Base-by-base conservation (phyloP, 2,888 invertebrate species). In the Hemithea aestivaria region DNA sequence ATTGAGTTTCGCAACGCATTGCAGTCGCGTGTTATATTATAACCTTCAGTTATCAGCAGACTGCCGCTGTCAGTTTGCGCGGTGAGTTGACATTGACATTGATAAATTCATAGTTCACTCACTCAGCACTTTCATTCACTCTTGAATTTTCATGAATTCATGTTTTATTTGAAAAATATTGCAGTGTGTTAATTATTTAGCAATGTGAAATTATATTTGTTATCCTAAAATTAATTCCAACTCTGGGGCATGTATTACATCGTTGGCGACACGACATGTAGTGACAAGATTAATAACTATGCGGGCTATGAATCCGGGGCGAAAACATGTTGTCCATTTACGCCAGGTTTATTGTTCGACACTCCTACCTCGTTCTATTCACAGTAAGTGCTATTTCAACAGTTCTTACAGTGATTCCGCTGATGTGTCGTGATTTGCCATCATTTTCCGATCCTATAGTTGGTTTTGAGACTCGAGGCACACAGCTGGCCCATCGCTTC, bases 381-480 rank as follows among this genome's bases (percentile, higher is more conserved):
- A 59, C 62, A 45, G 67, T 85, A 60, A 72, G 75, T 62, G 63
- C 70, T 40, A 66, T 85, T 47, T 82, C 78, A 34, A 79, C 81
- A 23, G 51, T 73, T 45, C 70, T 87, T 8, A 82, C 85, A 38
- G 68, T 84, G 29, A 69, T 88, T 34, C 85, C 88, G 1, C 53
- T 87, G 26, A 56, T 83, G 42, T 82, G 69, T 53, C 83, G 70
- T 59, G 64, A 72, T 12, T 54, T 82, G 24, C 96, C 96, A 22
- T 92, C 93, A 72, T 97, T 97, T 81, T 91, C 92, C 50, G 95
- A 97, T 75, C 97, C 97, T 11, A 91, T 94, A 65, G 81, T 96
- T 91, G 97, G 97, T 2, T 98, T 97, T 80, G 96, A 96, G 73
- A 93, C 97, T 7, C 90, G 97, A 47, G 96, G 96, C n/a, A 97